Base-by-base conservation (phyloP, 2,797 vertebrate genomes). In the Momotus momota region DNA sequence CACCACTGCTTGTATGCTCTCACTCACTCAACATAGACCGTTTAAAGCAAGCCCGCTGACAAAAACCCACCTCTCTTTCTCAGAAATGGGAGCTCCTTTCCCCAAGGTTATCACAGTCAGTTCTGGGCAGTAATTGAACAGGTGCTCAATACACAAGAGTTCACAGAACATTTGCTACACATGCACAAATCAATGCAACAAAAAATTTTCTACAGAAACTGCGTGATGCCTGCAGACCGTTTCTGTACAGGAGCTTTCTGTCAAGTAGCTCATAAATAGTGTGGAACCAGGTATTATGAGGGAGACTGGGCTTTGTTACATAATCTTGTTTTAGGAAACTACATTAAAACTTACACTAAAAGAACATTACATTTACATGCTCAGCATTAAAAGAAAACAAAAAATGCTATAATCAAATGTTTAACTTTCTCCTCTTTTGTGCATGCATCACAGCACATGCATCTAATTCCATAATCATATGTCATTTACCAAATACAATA, bases 361-460 rank as follows among this genome's bases (percentile, higher is more conserved):
- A 67, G 62, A 91, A 70, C 64, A 70, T 75, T 70, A 80, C 27
- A 94, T 31, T 35, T 90, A 85, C 61, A 29, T 57, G 33, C 38
- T 88, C 41, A 82, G 45, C 80, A 86, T 69, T 81, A 48, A 62
- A 92, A 90, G 33, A 82, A 94, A 92, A 62, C 64, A 55, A 46
- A 83, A 96, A 92, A 74, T 40, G 25, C 49, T 82, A 23, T 6
- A 93, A 86, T 73, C 38, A 93, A 87, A 84, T 61, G n/a, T 74
- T 90, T 82, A 73, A 73, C 57, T 94, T 94, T 62, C 38, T 45
- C 40, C 20, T 81, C 52, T 52, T 29, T 10, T 1, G 0, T 48
- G 52, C 26, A 86, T 43, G 62, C 29, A 84, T 57, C 90, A 77
- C 38, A 60, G 81, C 61, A 65, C 29, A 61, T 46, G 49, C 21